A percentile compares a stretch with the other conserved stretches of the same genome.
phyloP scores from a whole-genome alignment of 2,113 vertebrate genomes.

The Ailurus styani region DNA sequence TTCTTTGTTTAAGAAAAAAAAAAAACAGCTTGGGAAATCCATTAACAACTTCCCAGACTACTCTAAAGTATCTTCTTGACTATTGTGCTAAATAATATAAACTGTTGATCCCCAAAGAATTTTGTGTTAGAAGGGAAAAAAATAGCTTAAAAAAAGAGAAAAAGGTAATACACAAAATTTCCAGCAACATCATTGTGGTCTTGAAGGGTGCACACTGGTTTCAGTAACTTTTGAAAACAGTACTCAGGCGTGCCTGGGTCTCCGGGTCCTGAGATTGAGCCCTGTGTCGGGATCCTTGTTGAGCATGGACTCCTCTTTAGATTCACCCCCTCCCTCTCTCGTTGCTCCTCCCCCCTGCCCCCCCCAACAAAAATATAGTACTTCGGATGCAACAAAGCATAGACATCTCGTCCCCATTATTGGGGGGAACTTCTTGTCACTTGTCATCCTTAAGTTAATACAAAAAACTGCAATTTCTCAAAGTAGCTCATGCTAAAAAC shows the following conservation, averaged over 20 bases:
- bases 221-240: neutral
- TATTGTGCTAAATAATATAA: neutral
- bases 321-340: neutral
- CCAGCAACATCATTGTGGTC: neutral
- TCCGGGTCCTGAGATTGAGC: neutral
- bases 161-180: neutral
- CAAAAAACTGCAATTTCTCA: neutral
- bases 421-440: neutral
- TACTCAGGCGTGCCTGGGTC: neutral
- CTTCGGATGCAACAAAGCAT: neutral
- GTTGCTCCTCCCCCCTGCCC: neutral
- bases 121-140: neutral
- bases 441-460: neutral
- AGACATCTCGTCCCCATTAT: neutral
- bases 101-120: neutral
- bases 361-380: neutral
- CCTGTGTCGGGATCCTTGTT: neutral
- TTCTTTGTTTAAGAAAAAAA: neutral
- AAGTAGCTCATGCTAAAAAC: neutral
- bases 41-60: neutral
- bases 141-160: neutral
- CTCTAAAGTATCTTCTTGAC: neutral
- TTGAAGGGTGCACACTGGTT: neutral
- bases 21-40: neutral
- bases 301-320: neutral